Evolutionary conservation across 2,113 vertebrate genomes (phyloP).

Genomic region (Gobius niger): DNA sequence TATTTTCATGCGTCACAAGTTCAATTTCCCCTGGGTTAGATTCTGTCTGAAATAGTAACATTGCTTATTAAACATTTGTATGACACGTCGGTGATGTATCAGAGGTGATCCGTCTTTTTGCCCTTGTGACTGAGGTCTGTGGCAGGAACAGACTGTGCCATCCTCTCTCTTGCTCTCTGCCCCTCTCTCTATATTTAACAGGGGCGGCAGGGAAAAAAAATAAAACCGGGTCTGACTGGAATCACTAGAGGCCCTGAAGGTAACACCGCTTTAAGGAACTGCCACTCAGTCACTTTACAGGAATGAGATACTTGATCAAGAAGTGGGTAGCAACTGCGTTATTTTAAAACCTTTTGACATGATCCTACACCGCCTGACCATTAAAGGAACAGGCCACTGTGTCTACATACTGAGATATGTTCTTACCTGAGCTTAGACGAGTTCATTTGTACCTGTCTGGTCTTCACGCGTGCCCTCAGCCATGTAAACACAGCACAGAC

Average conservation of each 20-base stretch:
- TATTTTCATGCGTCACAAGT: no score
- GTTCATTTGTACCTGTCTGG: no score
- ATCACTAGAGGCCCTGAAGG: constrained; percentile 7
- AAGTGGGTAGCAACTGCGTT: not conserved
- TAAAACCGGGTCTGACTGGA: not conserved
- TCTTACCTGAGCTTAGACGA: no score
- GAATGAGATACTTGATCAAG: not conserved
- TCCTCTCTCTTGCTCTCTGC: not conserved
- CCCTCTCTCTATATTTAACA: constrained; percentile 34
- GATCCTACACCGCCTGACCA: no score
- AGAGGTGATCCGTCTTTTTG: constrained; percentile 17
- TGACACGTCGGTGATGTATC: not conserved
- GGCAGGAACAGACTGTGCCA: constrained; percentile 37
- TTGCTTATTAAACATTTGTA: not conserved
- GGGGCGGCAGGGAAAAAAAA: constrained; percentile 16
- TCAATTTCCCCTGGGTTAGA: no score
- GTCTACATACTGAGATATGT: no score
- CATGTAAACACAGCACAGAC: no score
- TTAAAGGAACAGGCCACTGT: no score
- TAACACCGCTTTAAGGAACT: not conserved
- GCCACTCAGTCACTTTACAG: not conserved
- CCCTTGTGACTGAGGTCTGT: constrained; percentile 6
- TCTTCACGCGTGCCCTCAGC: no score
- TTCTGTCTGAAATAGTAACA: not conserved
- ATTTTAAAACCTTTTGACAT: no score